Conservation (phyloP, 2,797 vertebrate species). For the Periparus ater region DNA sequence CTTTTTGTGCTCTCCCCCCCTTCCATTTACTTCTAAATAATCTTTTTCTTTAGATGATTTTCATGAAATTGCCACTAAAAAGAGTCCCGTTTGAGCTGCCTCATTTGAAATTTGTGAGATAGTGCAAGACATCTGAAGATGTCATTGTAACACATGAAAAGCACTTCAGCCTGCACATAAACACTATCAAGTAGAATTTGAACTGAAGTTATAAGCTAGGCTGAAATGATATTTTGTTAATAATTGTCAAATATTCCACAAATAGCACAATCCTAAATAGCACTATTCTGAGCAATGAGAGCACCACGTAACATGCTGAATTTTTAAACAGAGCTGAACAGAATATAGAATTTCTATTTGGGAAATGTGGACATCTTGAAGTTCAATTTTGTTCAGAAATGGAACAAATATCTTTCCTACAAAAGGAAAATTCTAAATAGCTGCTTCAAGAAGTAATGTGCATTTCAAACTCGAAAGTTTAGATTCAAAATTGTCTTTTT, state of each 20-base stretch:
- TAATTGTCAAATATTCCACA: slow-evolving; percentile 63
- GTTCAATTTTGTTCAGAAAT: slow-evolving; percentile 54
- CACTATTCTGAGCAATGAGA: slow-evolving; percentile 37
- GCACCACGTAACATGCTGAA: neutral
- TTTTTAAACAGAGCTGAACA: slow-evolving; percentile 49
- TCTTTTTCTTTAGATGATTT: slow-evolving; percentile 60
- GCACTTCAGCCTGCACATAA: slow-evolving; percentile 58
- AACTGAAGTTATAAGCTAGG: slow-evolving; percentile 58
- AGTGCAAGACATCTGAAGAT: slow-evolving; percentile 60
- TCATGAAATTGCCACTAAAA: slow-evolving; percentile 65
- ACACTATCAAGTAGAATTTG: slow-evolving; percentile 47
- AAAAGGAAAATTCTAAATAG: slow-evolving; percentile 44
- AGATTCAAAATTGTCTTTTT: slow-evolving; percentile 15
- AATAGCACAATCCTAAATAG: slow-evolving; percentile 58
- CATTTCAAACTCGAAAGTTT: slow-evolving; percentile 33
- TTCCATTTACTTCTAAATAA: slow-evolving; percentile 63
- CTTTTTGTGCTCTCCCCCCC: neutral
- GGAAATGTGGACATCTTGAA: slow-evolving; percentile 58
- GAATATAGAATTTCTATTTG: slow-evolving; percentile 58
- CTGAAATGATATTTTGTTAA: slow-evolving; percentile 67
- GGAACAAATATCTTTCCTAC: slow-evolving; percentile 37
- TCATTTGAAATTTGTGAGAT: slow-evolving; percentile 56
- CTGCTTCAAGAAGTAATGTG: slow-evolving; percentile 17
- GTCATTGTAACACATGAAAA: slow-evolving; percentile 65
- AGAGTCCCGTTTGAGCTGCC: slow-evolving; percentile 45